Base-by-base conservation (phyloP, 2,113 vertebrate genomes). In the Equus przewalskii region DNA sequence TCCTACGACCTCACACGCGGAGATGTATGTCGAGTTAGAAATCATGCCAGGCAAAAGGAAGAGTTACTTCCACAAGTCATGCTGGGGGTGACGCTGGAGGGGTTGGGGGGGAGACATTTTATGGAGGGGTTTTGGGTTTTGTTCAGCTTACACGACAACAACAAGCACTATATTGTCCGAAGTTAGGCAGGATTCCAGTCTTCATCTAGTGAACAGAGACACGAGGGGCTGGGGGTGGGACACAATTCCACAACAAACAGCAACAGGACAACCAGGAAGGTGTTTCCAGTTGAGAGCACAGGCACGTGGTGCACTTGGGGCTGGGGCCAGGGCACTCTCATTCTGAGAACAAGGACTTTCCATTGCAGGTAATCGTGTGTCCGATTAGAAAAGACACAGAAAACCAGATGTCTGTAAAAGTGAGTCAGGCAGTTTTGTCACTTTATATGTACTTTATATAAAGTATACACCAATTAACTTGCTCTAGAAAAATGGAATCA, bases 321-420 rank as follows among this genome's bases (percentile, higher is more conserved):
- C 98, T 81, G 56, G 62, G 91, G 80, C 85, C 7, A 0, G 10
- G 89, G 87, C 93, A 94, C 92, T 84, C 97, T 98, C 98, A 98
- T 99, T 98, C 98, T 99, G 98, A 99, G 98, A 99, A 84, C 98
- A 98, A 98, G 1, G 4, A 62, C 97, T 98, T 98, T 3, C 85
- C 51, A 79, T 41, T 28, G 82, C 73, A 94, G 36, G 9, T 18
- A n/a, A 80, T 30, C 65, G 6, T 51, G 3, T 1, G 87, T 18
- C 78, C 18, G 58, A 73, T 95, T 41, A 4, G 36, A 89, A 92
- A 95, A 90, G 22, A 0, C 11, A 21, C 36, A 36, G 51, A 6
- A 82, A 96, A 51, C 70, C 95, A 26, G 58, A 90, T 78, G 72
- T 41, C 46, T 80, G 54, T 0, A 51, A 0, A 16, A n/a, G 49